These are phyloP conservation scores for Carassius gibelio DNA, from an alignment of 2,113 vertebrate genomes.

Conservation along the genomic window DNA sequence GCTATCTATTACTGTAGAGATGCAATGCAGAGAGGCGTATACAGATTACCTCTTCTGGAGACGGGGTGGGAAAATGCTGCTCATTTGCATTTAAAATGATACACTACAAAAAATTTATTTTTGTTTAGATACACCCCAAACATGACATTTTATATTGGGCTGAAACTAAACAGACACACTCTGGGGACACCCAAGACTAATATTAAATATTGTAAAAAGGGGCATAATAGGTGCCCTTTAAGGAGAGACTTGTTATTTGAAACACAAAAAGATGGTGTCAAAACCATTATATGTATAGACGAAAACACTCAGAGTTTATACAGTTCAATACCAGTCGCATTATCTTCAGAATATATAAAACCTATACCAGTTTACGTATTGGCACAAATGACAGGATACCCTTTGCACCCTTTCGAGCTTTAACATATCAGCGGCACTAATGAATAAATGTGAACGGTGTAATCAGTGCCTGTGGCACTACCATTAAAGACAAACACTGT, in stretches of 20 bases:
- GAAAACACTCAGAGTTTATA: background rate
- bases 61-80: too few relatives aligned
- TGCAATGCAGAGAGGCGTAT: too few relatives aligned
- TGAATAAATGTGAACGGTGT: conserved; percentile 4
- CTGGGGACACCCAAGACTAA: too few relatives aligned
- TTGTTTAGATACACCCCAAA: too few relatives aligned
- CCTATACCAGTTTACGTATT: background rate
- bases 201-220: too few relatives aligned
- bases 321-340: background rate
- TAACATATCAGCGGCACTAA: conserved; percentile 10
- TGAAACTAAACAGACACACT: too few relatives aligned
- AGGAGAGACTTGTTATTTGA: background rate
- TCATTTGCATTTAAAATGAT: too few relatives aligned
- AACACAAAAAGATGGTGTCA: background rate
- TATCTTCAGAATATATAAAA: background rate
- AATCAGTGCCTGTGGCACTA: background rate
- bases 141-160: too few relatives aligned
- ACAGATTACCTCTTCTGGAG: too few relatives aligned
- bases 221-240: too few relatives aligned
- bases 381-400: conserved; percentile 9
- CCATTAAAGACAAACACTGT: conserved; percentile 6
- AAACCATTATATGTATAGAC: background rate
- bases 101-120: too few relatives aligned
- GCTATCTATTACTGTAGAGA: too few relatives aligned
- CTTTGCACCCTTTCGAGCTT: background rate